phyloP scores from a whole-genome alignment of 2,797 vertebrate genomes.

The Rhinogobio ventralis region DNA sequence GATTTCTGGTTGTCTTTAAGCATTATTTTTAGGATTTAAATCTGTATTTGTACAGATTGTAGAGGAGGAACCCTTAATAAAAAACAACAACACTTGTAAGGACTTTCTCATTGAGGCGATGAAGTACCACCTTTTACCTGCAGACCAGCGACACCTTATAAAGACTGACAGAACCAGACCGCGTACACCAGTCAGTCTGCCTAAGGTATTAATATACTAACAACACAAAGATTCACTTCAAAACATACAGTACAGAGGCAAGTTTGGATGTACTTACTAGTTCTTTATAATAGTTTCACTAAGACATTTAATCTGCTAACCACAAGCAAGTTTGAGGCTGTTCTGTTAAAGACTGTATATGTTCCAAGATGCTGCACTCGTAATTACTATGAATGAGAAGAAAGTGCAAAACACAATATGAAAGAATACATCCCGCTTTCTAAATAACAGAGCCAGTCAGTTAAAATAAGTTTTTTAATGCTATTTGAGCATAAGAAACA shows the following conservation, averaged over 20 bases:
- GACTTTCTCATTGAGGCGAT: slow-evolving; percentile 98
- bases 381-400: not conserved
- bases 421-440: not conserved
- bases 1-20: not conserved
- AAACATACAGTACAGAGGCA: not conserved
- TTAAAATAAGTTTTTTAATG: not conserved
- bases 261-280: not conserved
- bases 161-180: slow-evolving; percentile 94
- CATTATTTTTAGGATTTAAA: not conserved
- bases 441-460: not conserved
- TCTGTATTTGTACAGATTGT: slow-evolving; percentile 82
- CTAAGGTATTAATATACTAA: slow-evolving; percentile 81
- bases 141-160: slow-evolving; percentile 93
- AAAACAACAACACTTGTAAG: slow-evolving; percentile 98
- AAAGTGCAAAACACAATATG: not conserved
- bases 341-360: not conserved
- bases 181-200: slow-evolving; percentile 92
- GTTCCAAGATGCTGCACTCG: not conserved
- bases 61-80: slow-evolving; percentile 95
- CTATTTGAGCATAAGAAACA: not conserved
- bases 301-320: not conserved
- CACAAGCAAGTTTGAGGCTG: not conserved
- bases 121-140: slow-evolving; percentile 95
- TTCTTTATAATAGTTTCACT: not conserved
- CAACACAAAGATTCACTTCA: not conserved